Evolutionary conservation across 2,888 invertebrate species (phyloP).

Genomic region (Blastobasis adustella): DNA sequence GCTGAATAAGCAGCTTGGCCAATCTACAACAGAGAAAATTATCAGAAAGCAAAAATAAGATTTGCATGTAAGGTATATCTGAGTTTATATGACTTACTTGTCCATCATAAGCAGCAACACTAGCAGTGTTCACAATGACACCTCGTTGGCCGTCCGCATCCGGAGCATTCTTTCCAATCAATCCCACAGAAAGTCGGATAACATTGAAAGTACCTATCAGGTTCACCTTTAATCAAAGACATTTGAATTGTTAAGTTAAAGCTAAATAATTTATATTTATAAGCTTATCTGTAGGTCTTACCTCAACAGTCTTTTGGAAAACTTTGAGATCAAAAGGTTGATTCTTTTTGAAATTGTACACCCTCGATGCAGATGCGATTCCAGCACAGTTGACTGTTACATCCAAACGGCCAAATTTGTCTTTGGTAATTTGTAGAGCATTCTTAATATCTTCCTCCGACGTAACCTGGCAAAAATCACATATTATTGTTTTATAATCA

Average conservation of each 20-base stretch:
- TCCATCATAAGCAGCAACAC: conserved; percentile 96
- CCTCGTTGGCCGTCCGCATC: conserved; percentile 91
- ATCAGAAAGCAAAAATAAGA: background rate
- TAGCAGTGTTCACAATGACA: conserved; percentile 96
- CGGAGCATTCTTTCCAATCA: conserved; percentile 90
- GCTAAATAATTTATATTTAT: background rate
- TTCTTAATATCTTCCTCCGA: conserved; percentile 86
- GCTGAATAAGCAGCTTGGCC: conserved; percentile 97
- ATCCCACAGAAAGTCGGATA: conserved; percentile 85
- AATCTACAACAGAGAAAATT: conserved; percentile 74
- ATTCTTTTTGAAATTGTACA: conserved; percentile 94
- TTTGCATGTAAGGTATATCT: no score
- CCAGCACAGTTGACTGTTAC: conserved; percentile 97
- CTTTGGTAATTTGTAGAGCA: conserved; percentile 82
- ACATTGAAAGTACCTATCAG: conserved; percentile 96
- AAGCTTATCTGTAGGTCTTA: background rate
- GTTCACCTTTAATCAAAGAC: conserved; percentile 80
- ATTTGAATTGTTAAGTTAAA: background rate
- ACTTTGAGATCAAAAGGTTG: conserved; percentile 83
- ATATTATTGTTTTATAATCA: background rate
- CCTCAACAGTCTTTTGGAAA: conserved; percentile 84
- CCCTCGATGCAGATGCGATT: conserved; percentile 89
- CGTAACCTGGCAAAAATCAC: conserved; percentile 76
- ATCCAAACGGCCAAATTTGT: conserved; percentile 91
- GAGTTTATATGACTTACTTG: conserved; percentile 32